These are phyloP conservation scores for Scaptomyza polygonia DNA, from an alignment of 2,888 invertebrate genomes.

Conservation along the genomic window DNA sequence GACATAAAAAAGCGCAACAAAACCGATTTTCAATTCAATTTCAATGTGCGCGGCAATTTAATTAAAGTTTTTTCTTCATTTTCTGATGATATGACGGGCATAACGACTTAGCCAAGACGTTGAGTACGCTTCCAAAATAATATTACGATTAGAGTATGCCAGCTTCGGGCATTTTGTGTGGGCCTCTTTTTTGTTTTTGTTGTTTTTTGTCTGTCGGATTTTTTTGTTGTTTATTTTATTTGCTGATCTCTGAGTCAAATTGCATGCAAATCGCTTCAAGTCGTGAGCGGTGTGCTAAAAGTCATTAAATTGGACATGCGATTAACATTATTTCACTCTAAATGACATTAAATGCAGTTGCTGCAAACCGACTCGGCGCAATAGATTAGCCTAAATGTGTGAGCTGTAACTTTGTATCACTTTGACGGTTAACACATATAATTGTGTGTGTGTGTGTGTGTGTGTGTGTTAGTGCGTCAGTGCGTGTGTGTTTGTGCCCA, in stretches of 20 bases:
- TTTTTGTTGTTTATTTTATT: conserved; percentile 39
- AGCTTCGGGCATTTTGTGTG: conserved; percentile 4
- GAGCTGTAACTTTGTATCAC: conserved; percentile 13
- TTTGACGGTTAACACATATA: not conserved
- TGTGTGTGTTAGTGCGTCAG: not conserved
- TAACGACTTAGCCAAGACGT: conserved; percentile 3
- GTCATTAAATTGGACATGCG: conserved; percentile 77
- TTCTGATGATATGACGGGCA: not conserved
- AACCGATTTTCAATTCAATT: conserved; percentile 80
- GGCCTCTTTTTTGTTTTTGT: conserved; percentile 1
- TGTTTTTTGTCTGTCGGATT: conserved; percentile 31
- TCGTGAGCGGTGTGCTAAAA: conserved; percentile 63
- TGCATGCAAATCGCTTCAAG: conserved; percentile 56
- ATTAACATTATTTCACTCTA: conserved; percentile 77
- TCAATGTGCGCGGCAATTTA: conserved; percentile 73
- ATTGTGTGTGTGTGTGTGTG: conserved; percentile 2
- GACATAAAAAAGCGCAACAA: conserved; percentile 81
- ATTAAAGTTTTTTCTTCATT: conserved; percentile 56
- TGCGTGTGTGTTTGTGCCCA: not conserved
- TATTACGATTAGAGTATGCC: conserved; percentile 5
- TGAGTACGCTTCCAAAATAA: not conserved
- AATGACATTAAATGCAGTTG: conserved; percentile 69
- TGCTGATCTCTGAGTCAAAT: conserved; percentile 48
- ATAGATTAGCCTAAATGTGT: conserved; percentile 60
- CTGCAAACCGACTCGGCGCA: conserved; percentile 44